Conservation (phyloP, 2,888 invertebrate species). For the Entomobrya multifasciata region DNA sequence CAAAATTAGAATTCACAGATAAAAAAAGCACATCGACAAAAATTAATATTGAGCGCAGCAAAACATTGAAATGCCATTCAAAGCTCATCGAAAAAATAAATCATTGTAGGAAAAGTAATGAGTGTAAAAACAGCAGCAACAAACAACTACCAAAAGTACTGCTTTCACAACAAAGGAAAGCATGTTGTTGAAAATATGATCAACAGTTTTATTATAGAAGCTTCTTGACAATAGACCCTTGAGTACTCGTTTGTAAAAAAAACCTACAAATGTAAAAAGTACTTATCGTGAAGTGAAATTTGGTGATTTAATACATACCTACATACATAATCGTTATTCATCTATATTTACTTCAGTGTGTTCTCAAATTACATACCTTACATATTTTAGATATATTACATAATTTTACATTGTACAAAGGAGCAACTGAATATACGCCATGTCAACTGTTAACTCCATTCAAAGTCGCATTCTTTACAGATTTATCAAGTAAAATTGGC, state of each 20-base stretch:
- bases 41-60: background rate
- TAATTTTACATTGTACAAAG: too few species aligned
- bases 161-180: background rate
- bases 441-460: conserved; percentile 2
- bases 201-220: conserved; percentile 31
- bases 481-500: background rate
- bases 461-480: background rate
- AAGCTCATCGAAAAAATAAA: background rate
- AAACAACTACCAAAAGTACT: background rate
- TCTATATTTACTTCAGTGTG: background rate
- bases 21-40: too few species aligned
- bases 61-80: background rate
- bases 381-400: background rate
- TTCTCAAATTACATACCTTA: background rate
- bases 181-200: conserved; percentile 22
- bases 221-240: conserved; percentile 44
- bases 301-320: too few species aligned
- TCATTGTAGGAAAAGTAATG: background rate
- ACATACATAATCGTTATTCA: background rate
- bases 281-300: background rate
- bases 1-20: too few species aligned
- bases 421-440: too few species aligned
- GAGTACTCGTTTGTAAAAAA: conserved; percentile 24
- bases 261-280: background rate
- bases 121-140: too few species aligned